phyloP scores from a whole-genome alignment of 2,888 invertebrate species.

The Ochlodes sylvanus region DNA sequence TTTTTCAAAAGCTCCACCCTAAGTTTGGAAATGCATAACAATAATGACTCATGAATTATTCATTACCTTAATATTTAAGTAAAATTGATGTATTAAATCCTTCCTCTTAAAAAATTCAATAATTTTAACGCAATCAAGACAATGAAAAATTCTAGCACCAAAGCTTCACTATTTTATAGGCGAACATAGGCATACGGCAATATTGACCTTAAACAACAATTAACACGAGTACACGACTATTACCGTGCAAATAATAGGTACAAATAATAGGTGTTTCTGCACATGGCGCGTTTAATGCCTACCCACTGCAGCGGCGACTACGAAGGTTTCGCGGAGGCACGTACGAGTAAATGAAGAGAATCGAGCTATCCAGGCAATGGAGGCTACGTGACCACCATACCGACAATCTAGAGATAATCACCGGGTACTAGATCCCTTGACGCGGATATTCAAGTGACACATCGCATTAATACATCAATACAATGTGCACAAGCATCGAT shows the following conservation, averaged over 20 bases:
- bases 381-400: slow-evolving; percentile 61
- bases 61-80: no score
- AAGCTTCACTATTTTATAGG: slow-evolving; percentile 5
- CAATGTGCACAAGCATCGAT: not conserved
- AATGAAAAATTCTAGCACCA: not conserved
- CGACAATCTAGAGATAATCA: slow-evolving; percentile 56
- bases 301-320: slow-evolving; percentile 42
- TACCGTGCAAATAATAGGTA: slow-evolving; percentile 39
- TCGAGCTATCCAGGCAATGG: slow-evolving; percentile 52
- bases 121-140: not conserved
- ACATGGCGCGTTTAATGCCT: slow-evolving; percentile 57
- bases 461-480: slow-evolving; percentile 40
- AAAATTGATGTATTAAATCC: no score
- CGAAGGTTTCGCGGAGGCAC: slow-evolving; percentile 55
- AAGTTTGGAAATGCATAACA: no score
- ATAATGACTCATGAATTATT: no score
- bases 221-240: slow-evolving; percentile 53
- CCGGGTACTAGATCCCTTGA: slow-evolving; percentile 43
- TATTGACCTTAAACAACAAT: slow-evolving; percentile 52
- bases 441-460: slow-evolving; percentile 45
- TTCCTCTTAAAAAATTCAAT: no score
- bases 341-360: slow-evolving; percentile 66
- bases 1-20: no score
- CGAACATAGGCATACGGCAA: not conserved
- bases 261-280: slow-evolving; percentile 52